A percentile compares a stretch with the other conserved stretches of the same genome.
Evolutionary conservation across 1,140 invertebrate genomes (phyloP).

Genomic region (Meloidogyne hapla): DNA sequence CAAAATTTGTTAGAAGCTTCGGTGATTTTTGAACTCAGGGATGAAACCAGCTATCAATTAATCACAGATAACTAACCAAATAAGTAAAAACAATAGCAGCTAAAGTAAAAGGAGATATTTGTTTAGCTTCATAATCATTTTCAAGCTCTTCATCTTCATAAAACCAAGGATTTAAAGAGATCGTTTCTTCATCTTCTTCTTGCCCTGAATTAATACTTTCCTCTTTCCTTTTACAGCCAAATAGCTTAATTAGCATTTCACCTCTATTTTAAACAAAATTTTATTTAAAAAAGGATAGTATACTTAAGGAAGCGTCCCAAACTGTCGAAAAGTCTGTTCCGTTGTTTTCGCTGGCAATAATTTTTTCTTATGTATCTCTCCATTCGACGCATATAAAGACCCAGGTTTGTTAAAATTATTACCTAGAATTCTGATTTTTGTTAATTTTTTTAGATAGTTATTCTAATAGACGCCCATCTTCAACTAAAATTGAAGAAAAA

Average conservation of each 20-base stretch:
- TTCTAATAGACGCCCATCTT: background rate
- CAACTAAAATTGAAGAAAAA: background rate
- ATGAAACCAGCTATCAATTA: too few species aligned
- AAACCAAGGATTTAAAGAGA: constrained; percentile 22
- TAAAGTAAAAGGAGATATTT: constrained; percentile 39
- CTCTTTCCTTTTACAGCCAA: background rate
- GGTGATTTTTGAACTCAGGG: too few species aligned
- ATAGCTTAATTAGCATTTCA: background rate
- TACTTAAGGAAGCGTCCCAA: constrained; percentile 14
- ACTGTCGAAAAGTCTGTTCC: background rate
- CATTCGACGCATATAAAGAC: constrained; percentile 42
- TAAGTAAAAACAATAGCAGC: constrained; percentile 43
- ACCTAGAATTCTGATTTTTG: background rate
- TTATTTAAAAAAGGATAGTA: background rate
- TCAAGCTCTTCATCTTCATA: constrained; percentile 27
- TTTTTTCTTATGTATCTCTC: constrained; percentile 31
- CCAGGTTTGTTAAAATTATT: constrained; percentile 47
- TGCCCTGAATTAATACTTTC: constrained; percentile 3
- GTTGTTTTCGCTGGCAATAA: constrained; percentile 19
- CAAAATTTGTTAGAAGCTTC: background rate
- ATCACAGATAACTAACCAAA: constrained; percentile 42
- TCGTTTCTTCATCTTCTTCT: constrained; percentile 16
- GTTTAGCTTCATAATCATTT: constrained; percentile 21
- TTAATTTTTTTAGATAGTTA: background rate
- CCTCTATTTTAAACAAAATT: constrained; percentile 11